Evolutionary conservation across 2,888 invertebrate genomes (phyloP).

Genomic region (Tuta absoluta): DNA sequence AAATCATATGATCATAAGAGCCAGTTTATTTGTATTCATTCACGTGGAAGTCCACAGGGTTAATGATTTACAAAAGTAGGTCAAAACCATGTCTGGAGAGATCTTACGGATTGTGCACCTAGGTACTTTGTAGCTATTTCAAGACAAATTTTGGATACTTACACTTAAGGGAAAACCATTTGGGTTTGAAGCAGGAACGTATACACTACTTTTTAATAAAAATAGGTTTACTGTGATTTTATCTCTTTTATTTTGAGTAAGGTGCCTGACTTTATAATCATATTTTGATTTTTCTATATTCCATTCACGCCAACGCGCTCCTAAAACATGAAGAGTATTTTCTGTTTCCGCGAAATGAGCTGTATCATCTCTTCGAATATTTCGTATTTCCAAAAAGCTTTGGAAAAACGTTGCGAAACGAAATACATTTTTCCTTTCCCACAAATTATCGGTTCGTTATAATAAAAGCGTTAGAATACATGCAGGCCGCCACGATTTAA

Average conservation of each 20-base stretch:
- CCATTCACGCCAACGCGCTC: too few species aligned
- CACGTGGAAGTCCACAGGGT: background rate
- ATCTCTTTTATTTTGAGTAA: too few species aligned
- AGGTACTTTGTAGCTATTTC: background rate
- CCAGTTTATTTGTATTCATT: background rate
- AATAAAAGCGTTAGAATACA: constrained; percentile 57
- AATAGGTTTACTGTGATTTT: too few species aligned
- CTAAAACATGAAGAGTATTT: too few species aligned
- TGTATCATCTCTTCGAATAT: background rate
- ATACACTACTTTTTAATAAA: too few species aligned
- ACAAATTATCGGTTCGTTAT: constrained; percentile 74
- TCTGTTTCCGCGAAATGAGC: too few species aligned
- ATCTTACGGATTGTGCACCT: background rate
- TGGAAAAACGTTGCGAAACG: constrained; percentile 23
- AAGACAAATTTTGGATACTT: background rate
- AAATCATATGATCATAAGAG: background rate
- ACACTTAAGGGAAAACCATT: background rate
- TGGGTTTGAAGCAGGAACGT: too few species aligned
- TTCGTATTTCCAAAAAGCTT: background rate
- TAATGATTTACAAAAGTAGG: background rate
- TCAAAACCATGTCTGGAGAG: background rate
- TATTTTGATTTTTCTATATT: too few species aligned
- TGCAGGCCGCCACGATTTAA: constrained; percentile 60
- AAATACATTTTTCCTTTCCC: constrained; percentile 52
- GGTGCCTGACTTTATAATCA: too few species aligned